phyloP scores from a whole-genome alignment of 2,113 vertebrate genomes.

The Montifringilla adamsi region DNA sequence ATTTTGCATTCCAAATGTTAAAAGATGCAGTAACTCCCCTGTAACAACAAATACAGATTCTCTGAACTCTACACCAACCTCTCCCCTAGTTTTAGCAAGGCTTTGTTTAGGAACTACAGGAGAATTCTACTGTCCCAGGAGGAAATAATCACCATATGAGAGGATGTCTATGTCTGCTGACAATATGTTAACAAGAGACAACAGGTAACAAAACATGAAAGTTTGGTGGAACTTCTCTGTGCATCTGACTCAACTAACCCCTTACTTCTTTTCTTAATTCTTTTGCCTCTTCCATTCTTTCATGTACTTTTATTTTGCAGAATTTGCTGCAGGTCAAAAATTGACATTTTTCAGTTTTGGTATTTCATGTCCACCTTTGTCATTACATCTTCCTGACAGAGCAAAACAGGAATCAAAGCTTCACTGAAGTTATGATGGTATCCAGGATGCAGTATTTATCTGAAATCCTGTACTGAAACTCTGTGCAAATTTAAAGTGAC shows the following conservation, averaged over 20 bases:
- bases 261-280: not conserved
- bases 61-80: not conserved
- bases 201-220: not conserved
- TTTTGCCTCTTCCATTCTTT: not conserved
- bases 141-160: not conserved
- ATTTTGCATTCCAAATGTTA: not conserved
- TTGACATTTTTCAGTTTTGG: not conserved
- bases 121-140: not conserved
- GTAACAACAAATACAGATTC: not conserved
- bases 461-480: not conserved
- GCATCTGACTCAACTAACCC: not conserved
- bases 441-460: not conserved
- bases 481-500: not conserved
- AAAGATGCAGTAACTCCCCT: not conserved
- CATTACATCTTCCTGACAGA: not conserved
- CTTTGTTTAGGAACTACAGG: not conserved
- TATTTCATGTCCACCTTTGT: not conserved
- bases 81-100: not conserved
- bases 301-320: not conserved
- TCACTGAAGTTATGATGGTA: not conserved
- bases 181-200: not conserved
- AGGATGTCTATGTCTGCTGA: not conserved
- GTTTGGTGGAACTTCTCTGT: not conserved
- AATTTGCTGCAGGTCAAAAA: not conserved
- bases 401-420: not conserved